Evolutionary conservation across 2,797 vertebrate species (phyloP).

Genomic region (Nyctalus aviator): DNA sequence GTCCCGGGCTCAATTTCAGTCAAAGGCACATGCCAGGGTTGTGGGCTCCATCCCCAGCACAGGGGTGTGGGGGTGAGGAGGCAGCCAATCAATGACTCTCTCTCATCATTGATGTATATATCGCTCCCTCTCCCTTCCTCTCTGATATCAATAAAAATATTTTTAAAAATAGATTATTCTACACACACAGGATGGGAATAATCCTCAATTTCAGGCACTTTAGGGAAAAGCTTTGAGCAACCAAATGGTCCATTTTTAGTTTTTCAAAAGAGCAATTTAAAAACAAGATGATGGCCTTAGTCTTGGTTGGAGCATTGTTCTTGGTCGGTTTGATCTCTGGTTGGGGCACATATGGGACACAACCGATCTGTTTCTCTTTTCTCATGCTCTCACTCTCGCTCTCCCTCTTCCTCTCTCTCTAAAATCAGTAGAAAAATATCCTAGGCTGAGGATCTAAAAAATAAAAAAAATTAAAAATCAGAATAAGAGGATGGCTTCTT

Average conservation of each 20-base stretch:
- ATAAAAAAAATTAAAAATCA: neutral
- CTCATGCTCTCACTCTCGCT: neutral
- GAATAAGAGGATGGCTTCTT: neutral
- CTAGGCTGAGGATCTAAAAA: neutral
- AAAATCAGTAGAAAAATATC: neutral
- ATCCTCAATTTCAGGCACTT: conserved; percentile 25
- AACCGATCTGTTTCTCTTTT: neutral
- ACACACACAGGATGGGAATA: neutral
- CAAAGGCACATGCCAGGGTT: too few relatives aligned
- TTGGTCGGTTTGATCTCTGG: neutral
- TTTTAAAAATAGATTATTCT: conserved; percentile 17
- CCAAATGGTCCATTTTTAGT: neutral
- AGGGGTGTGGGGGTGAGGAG: too few relatives aligned
- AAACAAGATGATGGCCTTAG: neutral
- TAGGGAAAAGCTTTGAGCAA: neutral
- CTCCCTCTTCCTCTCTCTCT: neutral
- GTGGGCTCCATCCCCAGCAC: too few relatives aligned
- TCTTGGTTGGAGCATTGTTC: neutral
- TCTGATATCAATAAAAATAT: neutral
- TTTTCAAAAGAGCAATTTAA: conserved; percentile 2
- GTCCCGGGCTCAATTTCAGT: too few relatives aligned
- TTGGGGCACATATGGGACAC: neutral
- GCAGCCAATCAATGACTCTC: too few relatives aligned
- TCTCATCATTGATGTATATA: too few relatives aligned
- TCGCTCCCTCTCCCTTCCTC: too few relatives aligned